Evolutionary conservation across 2,888 invertebrate genomes (phyloP).

Genomic region (Ennomos erosarius): DNA sequence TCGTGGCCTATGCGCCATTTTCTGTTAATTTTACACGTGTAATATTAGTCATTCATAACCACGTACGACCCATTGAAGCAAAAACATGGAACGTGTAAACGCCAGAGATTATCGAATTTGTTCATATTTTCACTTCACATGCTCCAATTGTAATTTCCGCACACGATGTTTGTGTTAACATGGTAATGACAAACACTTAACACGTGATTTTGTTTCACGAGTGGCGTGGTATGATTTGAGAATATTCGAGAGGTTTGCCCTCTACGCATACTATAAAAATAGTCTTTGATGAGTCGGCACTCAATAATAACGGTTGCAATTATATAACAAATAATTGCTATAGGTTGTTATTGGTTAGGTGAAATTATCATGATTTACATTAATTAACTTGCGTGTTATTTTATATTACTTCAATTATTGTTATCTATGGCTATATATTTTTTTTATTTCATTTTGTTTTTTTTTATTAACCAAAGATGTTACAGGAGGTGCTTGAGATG

Average conservation of each 20-base stretch:
- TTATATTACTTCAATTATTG: too few relatives aligned
- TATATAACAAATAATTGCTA: too few relatives aligned
- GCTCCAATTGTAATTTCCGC: constrained; percentile 30
- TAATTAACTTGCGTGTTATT: too few relatives aligned
- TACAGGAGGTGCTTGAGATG: too few relatives aligned
- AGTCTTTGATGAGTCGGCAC: too few relatives aligned
- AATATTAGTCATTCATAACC: not conserved
- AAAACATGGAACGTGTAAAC: constrained; percentile 4
- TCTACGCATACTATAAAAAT: too few relatives aligned
- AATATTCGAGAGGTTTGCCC: not conserved
- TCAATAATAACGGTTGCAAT: too few relatives aligned
- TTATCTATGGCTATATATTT: too few relatives aligned
- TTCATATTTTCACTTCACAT: constrained; percentile 24
- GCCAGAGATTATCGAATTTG: constrained; percentile 20
- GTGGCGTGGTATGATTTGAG: not conserved
- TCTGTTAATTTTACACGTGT: not conserved
- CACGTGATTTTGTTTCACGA: constrained; percentile 15
- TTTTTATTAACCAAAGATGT: too few relatives aligned
- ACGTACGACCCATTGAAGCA: constrained; percentile 5
- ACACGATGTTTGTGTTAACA: constrained; percentile 23
- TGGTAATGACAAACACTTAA: constrained; percentile 19
- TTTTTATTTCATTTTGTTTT: too few relatives aligned
- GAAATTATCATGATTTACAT: too few relatives aligned
- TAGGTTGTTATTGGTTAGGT: too few relatives aligned
- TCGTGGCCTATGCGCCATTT: not conserved